Percentiles rank a stretch among this genome's conserved stretches.
phyloP scores from a whole-genome alignment of 2,113 vertebrate species.

The Carassius gibelio region DNA sequence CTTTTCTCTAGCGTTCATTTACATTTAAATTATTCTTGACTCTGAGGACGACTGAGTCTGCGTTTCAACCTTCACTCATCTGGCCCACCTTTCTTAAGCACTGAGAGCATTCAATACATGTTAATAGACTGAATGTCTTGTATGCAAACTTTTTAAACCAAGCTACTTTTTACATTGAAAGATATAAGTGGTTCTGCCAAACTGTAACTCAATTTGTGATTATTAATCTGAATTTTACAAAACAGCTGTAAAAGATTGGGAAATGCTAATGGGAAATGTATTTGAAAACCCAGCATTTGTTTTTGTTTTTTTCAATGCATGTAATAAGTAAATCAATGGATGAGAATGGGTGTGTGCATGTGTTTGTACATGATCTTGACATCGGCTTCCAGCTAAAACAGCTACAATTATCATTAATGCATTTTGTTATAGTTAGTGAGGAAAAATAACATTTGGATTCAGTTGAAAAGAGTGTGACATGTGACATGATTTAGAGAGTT shows the following conservation, averaged over 20 bases:
- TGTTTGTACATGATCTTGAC: not conserved
- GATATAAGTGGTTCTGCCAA: not conserved
- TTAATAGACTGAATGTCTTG: not conserved
- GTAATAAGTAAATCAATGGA: not conserved
- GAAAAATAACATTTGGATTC: not conserved
- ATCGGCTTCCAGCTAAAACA: not conserved
- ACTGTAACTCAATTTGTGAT: not conserved
- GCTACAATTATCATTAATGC: not conserved
- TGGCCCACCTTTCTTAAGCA: not conserved
- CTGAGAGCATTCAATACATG: not conserved
- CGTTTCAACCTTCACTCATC: slow-evolving; percentile 3
- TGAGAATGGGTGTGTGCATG: not conserved
- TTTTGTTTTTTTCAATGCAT: not conserved
- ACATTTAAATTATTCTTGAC: slow-evolving; percentile 36
- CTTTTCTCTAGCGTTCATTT: slow-evolving; percentile 34
- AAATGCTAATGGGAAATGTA: not conserved
- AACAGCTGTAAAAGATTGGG: not conserved
- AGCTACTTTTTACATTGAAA: not conserved
- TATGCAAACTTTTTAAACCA: not conserved
- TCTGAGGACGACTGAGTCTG: not conserved
- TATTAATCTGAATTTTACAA: not conserved
- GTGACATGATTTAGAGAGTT: too few relatives aligned
- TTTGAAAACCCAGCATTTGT: not conserved
- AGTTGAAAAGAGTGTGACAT: too few relatives aligned
- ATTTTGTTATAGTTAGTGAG: not conserved